Evolutionary conservation across 2,113 vertebrate genomes (phyloP), one percentile per base, ranked within the genome.

Genomic region (Spea multiplicata): DNA sequence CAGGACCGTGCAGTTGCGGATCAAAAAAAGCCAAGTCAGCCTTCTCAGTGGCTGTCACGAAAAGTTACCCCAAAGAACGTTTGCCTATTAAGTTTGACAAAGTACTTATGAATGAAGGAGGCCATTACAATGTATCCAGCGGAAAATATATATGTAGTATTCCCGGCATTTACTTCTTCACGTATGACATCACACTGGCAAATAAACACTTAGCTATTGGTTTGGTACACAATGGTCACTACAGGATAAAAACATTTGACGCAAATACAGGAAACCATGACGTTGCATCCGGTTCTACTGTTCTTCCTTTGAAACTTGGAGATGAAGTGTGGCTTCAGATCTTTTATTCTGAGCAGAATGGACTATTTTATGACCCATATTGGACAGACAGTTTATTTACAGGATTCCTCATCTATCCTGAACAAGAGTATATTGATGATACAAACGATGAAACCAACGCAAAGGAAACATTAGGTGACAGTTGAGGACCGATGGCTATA

Each of bases 261-360:
- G 96, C 94, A 80, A 99, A 99, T 85, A 99, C 97, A 0, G 97
- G 97, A 3, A 99, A 99, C 88, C 92, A 98, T 0, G 97, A 99
- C 0, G 93, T 99, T 80, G 96, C 96, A 0, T 99, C 97, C 0
- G 97, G 95, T 2, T 97, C 97, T 3, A 98, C 97, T 50, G 90
- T 99, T 73, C 93, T 99, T 82, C 90, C 90, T 0, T 89, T 98
- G 79, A 92, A 94, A 82, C 84, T 84, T 69, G 88, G 89, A 0
- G 96, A 99, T 30, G 95, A 98, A 81, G 97, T 99, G 7, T 99
- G 97, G 97, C 91, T 99, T 76, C 97, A 99, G 88, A 98, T 99
- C 87, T 99, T 97, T 82, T 99, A 98, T 86, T 96, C 97, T 0
- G 97, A 96, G 86, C 97, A 99, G 88, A 99, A 99, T 0, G 96